These are phyloP conservation scores for Hypomecis punctinalis DNA, from an alignment of 2,888 invertebrate species.

Conservation along the genomic window DNA sequence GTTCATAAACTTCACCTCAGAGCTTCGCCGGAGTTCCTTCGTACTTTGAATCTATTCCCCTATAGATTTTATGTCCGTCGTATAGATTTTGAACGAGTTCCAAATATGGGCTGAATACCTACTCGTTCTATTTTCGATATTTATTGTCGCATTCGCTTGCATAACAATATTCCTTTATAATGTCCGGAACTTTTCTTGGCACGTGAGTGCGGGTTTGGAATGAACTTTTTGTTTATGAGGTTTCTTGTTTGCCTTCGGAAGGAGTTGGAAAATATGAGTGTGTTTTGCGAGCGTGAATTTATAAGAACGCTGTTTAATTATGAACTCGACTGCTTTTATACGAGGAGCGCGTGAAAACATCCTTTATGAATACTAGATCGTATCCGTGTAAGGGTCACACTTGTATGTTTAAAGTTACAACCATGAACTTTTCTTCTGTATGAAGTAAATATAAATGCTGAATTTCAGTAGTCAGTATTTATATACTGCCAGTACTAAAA, in stretches of 20 bases:
- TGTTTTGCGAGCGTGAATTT: slow-evolving; percentile 30
- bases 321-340: slow-evolving; percentile 13
- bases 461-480: too few species aligned
- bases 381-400: not conserved
- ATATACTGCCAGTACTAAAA: too few species aligned
- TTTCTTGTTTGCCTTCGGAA: slow-evolving; percentile 23
- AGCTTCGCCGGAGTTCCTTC: slow-evolving; percentile 44
- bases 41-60: slow-evolving; percentile 60
- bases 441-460: too few species aligned
- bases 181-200: slow-evolving; percentile 32
- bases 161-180: slow-evolving; percentile 38
- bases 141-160: slow-evolving; percentile 59
- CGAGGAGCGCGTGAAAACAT: slow-evolving; percentile 14
- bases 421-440: not conserved
- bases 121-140: slow-evolving; percentile 57
- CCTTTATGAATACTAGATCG: slow-evolving; percentile 3
- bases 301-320: slow-evolving; percentile 21
- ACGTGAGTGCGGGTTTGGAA: slow-evolving; percentile 22
- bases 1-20: slow-evolving; percentile 61
- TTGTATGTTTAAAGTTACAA: too few species aligned
- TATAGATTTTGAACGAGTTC: slow-evolving; percentile 61
- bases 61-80: slow-evolving; percentile 46
- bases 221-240: slow-evolving; percentile 31
- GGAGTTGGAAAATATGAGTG: slow-evolving; percentile 11
- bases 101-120: slow-evolving; percentile 49